Evolutionary conservation across 2,888 invertebrate species (phyloP).

Genomic region (Venusia cambrica): DNA sequence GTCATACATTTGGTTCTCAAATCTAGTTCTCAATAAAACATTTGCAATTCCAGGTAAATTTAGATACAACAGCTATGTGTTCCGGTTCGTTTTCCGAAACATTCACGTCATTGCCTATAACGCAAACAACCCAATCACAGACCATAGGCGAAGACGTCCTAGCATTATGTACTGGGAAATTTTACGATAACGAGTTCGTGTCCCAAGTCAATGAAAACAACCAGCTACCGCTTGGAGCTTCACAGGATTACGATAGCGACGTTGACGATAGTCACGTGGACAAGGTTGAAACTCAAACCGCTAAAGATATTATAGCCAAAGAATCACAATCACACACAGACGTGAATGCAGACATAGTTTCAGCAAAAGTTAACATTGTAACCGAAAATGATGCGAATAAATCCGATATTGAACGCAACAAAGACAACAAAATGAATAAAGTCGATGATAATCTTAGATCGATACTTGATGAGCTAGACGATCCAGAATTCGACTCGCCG

Average conservation of each 20-base stretch:
- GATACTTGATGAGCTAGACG: conserved; percentile 62
- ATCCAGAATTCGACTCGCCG: conserved; percentile 50
- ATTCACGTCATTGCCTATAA: conserved; percentile 48
- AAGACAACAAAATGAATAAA: conserved; percentile 6
- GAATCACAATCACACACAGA: conserved; percentile 10
- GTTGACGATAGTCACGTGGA: conserved; percentile 19
- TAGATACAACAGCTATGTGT: conserved; percentile 78
- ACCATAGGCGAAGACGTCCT: conserved; percentile 72
- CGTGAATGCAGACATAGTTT: neutral
- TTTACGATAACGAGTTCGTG: conserved; percentile 69
- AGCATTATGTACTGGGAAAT: conserved; percentile 80
- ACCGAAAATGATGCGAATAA: conserved; percentile 13
- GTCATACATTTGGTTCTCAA: too few relatives aligned
- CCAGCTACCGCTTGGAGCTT: conserved; percentile 22
- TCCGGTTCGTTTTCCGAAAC: conserved; percentile 74
- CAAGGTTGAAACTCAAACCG: conserved; percentile 6
- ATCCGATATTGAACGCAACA: conserved; percentile 2
- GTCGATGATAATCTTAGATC: conserved; percentile 36
- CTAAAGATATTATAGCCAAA: conserved; percentile 10
- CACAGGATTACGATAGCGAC: conserved; percentile 31
- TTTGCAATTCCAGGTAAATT: conserved; percentile 46
- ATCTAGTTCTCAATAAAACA: too few relatives aligned
- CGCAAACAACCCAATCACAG: conserved; percentile 51
- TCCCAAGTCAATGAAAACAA: conserved; percentile 36
- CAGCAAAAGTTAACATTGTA: conserved; percentile 2